Evolutionary conservation across 1,140 invertebrate species (phyloP).

Genomic region (Delia radicum): DNA sequence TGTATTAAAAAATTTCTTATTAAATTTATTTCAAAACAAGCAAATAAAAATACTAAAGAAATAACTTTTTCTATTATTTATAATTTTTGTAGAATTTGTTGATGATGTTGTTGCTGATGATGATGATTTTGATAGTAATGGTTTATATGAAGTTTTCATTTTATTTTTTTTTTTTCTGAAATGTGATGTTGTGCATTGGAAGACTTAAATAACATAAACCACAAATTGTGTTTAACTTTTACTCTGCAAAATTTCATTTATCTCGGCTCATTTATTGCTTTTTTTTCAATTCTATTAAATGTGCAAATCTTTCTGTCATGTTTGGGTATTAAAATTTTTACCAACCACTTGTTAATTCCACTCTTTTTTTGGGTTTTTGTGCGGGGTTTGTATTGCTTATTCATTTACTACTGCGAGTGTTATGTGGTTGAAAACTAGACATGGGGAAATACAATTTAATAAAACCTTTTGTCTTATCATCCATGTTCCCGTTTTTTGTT

Average conservation of each 20-base stretch:
- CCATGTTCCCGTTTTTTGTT: not conserved
- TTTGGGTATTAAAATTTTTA: conserved; percentile 4
- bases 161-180: not conserved
- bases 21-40: too few relatives aligned
- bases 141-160: not conserved
- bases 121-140: too few relatives aligned
- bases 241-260: conserved; percentile 7
- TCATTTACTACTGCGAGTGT: not conserved
- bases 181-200: not conserved
- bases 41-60: too few relatives aligned
- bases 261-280: not conserved
- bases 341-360: conserved; percentile 22
- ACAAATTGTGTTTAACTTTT: conserved; percentile 13
- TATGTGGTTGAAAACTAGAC: not conserved
- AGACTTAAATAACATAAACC: conserved; percentile 4
- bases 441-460: not conserved
- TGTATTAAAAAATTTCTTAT: too few relatives aligned
- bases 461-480: not conserved
- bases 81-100: not conserved
- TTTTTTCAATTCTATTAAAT: not conserved
- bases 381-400: not conserved
- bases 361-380: not conserved
- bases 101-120: not conserved
- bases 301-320: conserved; percentile 19
- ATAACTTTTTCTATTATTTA: not conserved